These are phyloP conservation scores for Cyrtodaria siliqua DNA, from an alignment of 2,888 invertebrate genomes.

Conservation along the genomic window DNA sequence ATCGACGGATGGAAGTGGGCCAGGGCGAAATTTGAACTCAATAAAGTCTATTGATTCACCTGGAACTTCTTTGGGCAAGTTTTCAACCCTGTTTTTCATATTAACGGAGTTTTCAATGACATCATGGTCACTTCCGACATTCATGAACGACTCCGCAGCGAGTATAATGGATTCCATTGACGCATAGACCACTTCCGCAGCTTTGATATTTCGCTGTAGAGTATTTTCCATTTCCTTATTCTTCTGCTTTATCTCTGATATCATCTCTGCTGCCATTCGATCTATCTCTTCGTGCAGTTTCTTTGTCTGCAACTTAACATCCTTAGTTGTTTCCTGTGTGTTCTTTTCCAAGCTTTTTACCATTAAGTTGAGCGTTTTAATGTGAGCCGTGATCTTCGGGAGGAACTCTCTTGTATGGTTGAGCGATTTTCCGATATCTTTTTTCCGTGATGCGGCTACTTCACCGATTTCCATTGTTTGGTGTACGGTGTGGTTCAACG, in stretches of 20 bases:
- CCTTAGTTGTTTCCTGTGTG: conserved; percentile 62
- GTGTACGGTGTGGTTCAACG: conserved; percentile 57
- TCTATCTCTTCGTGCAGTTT: conserved; percentile 61
- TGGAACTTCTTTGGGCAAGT: conserved; percentile 56
- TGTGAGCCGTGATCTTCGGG: conserved; percentile 50
- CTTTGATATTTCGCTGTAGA: conserved; percentile 52
- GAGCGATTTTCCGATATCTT: conserved; percentile 54
- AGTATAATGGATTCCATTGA: conserved; percentile 63
- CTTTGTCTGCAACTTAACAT: conserved; percentile 56
- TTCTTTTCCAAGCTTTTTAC: conserved; percentile 56
- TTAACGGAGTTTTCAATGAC: conserved; percentile 62
- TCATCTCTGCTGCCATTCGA: conserved; percentile 60
- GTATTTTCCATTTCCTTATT: conserved; percentile 62
- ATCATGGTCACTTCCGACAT: conserved; percentile 64
- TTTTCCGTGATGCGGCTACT: conserved; percentile 52
- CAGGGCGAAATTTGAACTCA: conserved; percentile 62
- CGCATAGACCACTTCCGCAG: conserved; percentile 52
- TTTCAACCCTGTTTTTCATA: conserved; percentile 58
- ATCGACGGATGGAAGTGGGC: conserved; percentile 56
- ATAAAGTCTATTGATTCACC: conserved; percentile 54
- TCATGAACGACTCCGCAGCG: conserved; percentile 59
- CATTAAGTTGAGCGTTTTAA: conserved; percentile 54
- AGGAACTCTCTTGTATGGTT: conserved; percentile 48
- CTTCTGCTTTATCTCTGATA: conserved; percentile 62
- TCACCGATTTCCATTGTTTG: conserved; percentile 60